Base-by-base conservation (phyloP, 2,888 invertebrate genomes). In the Agonopterix arenella region DNA sequence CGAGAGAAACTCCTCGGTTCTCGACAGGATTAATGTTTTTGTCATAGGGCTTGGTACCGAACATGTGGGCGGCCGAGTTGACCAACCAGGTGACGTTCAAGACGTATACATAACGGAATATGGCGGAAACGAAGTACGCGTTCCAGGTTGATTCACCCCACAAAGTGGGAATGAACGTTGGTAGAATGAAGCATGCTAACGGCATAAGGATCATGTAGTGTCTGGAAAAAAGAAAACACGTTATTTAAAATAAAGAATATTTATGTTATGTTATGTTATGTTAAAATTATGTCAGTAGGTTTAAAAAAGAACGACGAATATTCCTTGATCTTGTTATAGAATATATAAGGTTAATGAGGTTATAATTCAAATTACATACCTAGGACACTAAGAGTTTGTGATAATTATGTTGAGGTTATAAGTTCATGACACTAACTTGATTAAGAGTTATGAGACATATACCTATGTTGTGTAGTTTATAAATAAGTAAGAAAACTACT, bases 71-170 rank as follows among this genome's bases (percentile, higher is more conserved):
- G 0, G 94, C 95, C 55, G 95, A 96, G 86, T 97, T 97, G 41
- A 97, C 96, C 52, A 95, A 85, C 97, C 97, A 97, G 3, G 97
- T 97, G 50, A 93, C 93, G 76, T 97, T 95, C 49, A 97, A 89
- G 1, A 93, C 92, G 67, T 93, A 91, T 37, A 93, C 91, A 84
- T 96, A 97, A 48, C 97, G 92, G 74, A 96, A 91, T 64, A 94
- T 90, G 13, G 93, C 91, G 58, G 90, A 91, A n/a, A 93, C 91
- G 73, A 91, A 93, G 84, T 90, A 93, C 0, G 92, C 90, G 65
- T 93, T 93, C 64, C 84, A 72, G 52, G 90, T 80, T 0, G 90
- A 86, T 75, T 97, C 97, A 9, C 92, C 92, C 96, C 97, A 97
- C 36, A 91, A 83, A 56, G 93, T 93, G 0, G 97, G 96, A 1